Evolutionary conservation across 1,140 invertebrate genomes (phyloP).

Genomic region (Euborellia annulipes): DNA sequence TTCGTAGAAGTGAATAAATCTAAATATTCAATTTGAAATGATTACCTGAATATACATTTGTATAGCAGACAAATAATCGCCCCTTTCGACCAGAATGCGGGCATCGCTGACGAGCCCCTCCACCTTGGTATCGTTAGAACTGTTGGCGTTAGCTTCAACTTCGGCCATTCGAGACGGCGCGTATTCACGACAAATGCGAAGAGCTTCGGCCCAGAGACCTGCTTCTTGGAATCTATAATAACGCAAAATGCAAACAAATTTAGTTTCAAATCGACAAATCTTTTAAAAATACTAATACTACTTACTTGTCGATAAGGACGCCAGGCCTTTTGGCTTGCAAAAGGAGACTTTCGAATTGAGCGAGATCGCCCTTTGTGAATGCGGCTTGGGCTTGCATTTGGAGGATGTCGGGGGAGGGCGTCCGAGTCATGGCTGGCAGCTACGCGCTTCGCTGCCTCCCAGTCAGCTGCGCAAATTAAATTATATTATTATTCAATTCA

Average conservation of each 20-base stretch:
- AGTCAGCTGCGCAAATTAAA: too few species aligned
- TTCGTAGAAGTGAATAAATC: too few species aligned
- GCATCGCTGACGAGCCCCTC: constrained; percentile 46
- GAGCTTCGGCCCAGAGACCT: constrained; percentile 87
- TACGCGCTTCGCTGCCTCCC: constrained; percentile 71
- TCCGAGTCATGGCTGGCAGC: constrained; percentile 72
- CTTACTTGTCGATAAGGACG: constrained; percentile 78
- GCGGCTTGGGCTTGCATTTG: constrained; percentile 66
- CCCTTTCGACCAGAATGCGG: constrained; percentile 60
- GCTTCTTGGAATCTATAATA: constrained; percentile 33
- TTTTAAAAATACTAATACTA: not conserved
- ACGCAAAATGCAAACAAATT: not conserved
- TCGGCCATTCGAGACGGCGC: constrained; percentile 63
- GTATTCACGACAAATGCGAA: constrained; percentile 88
- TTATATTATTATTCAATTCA: too few species aligned
- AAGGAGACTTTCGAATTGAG: constrained; percentile 74
- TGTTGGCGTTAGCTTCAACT: constrained; percentile 43
- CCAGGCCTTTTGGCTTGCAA: constrained; percentile 83
- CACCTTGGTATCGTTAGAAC: constrained; percentile 26
- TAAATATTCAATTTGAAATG: too few species aligned
- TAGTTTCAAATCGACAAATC: not conserved
- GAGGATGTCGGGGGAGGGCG: constrained; percentile 71
- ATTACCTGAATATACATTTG: too few species aligned
- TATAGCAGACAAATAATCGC: constrained; percentile 48
- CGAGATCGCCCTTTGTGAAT: constrained; percentile 56